A percentile compares a stretch with the other conserved stretches of the same genome.
These are phyloP conservation scores for Scleropages formosus DNA, from an alignment of 2,797 vertebrate species.

Conservation along the genomic window DNA sequence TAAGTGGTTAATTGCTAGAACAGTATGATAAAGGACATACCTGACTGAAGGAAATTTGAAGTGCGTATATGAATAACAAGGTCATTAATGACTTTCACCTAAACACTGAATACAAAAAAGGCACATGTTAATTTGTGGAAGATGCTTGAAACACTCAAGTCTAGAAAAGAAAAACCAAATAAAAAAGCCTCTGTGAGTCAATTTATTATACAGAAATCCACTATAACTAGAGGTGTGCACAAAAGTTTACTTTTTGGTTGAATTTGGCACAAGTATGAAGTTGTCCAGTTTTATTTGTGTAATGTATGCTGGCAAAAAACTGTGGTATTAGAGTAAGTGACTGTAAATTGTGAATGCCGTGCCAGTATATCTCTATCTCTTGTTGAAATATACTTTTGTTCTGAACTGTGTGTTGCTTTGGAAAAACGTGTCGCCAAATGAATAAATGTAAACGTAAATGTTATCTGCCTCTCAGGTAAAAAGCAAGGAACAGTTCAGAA, in stretches of 20 bases:
- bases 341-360: no score
- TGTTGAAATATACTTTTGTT: no score
- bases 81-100: slow-evolving; percentile 22
- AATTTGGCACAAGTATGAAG: not conserved
- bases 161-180: not conserved
- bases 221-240: not conserved
- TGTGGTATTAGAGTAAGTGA: no score
- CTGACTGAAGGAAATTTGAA: not conserved
- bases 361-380: no score
- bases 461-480: not conserved
- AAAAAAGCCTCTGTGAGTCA: not conserved
- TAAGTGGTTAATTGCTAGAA: not conserved
- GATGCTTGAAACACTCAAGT: not conserved
- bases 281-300: not conserved
- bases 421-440: no score
- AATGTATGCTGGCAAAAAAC: no score
- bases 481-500: not conserved
- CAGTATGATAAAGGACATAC: not conserved
- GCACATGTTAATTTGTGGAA: slow-evolving; percentile 20
- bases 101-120: slow-evolving; percentile 19
- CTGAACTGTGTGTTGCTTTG: no score
- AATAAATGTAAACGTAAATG: no score
- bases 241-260: not conserved
- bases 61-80: not conserved
- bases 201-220: not conserved